phyloP scores from a whole-genome alignment of 1,140 invertebrate species.

The Drosophila santomea region DNA sequence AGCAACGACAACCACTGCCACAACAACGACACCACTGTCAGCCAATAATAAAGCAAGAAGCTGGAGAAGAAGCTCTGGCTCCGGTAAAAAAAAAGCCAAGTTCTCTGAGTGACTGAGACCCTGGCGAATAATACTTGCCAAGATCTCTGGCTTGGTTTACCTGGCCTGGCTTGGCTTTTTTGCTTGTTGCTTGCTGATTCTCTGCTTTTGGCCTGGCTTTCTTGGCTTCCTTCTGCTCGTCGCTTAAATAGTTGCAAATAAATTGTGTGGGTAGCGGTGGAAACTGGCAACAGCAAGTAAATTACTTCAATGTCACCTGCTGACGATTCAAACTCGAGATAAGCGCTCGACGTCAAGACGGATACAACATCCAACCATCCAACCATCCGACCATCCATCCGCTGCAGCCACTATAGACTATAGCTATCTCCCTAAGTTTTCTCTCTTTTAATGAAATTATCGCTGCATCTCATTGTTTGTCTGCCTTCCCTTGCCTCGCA shows the following conservation, averaged over 20 bases:
- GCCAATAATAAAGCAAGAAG: slow-evolving; percentile 79
- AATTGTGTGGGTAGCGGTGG: slow-evolving; percentile 79
- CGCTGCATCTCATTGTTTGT: slow-evolving; percentile 80
- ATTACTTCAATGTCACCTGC: slow-evolving; percentile 82
- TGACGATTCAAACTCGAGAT: slow-evolving; percentile 78
- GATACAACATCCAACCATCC: slow-evolving; percentile 32
- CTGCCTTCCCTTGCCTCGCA: slow-evolving; percentile 29
- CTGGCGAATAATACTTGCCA: slow-evolving; percentile 72
- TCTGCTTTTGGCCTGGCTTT: slow-evolving; percentile 11
- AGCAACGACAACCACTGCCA: slow-evolving; percentile 40
- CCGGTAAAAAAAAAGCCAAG: slow-evolving; percentile 27
- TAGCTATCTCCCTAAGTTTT: slow-evolving; percentile 56
- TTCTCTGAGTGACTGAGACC: slow-evolving; percentile 78
- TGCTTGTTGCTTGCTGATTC: slow-evolving; percentile 1
- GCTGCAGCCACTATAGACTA: neutral
- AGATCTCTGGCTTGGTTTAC: slow-evolving; percentile 52
- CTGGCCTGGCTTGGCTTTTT: slow-evolving; percentile 12
- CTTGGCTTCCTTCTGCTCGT: slow-evolving; percentile 47
- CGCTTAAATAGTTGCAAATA: slow-evolving; percentile 81
- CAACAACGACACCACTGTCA: slow-evolving; percentile 74
- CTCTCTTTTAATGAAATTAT: slow-evolving; percentile 82
- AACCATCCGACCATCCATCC: slow-evolving; percentile 3
- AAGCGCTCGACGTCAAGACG: slow-evolving; percentile 69
- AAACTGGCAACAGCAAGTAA: slow-evolving; percentile 76
- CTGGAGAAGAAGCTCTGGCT: slow-evolving; percentile 15